Base-by-base conservation (phyloP, 2,888 invertebrate species). In the Odontocerum albicorne region DNA sequence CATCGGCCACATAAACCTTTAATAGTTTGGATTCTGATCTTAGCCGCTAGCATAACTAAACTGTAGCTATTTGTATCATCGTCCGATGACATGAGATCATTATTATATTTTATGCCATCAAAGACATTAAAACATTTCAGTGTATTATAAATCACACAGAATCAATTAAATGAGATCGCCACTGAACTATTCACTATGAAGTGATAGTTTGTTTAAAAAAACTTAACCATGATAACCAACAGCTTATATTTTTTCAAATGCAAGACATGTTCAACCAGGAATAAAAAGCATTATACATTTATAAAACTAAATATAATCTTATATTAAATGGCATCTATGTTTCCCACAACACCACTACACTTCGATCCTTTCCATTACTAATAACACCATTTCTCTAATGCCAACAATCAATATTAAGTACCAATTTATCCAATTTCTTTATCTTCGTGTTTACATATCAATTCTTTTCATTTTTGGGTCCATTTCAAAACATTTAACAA, bases 281-380 rank as follows among this genome's bases (percentile, higher is more conserved):
- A 44, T 35, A 51, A 32, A 13, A 43, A 44, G 36, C 22, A 20
- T 35, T 51, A 36, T 10, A 10, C 33, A 15, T 45, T 46, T 45
- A 43, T 39, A 12, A 27, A 52, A 52, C 45, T 52, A 52, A 52
- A 45, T 13, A 27, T 31, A 45, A 52, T 38, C 54, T 58, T 47
- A 53, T 40, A 12, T 46, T 55, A 58, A 42, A 58, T 58, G 58
- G 55, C 58, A 58, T 58, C 55, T 55, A 55, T 19, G 20, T 36
- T 52, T 51, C 46, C 21, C 46, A 50, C 39, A 31, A 47, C 47
- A 20, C 4, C 12, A 32, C 27, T 31, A 46, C 12, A 44, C 32
- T 44, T 32, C 10, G 15, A 36, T 22, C 44, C 36, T 19, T 36
- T 38, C 44, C 42, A 20, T 42, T 27, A 4, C 10, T 27, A 27